Evolutionary conservation across 2,797 vertebrate species (phyloP).

Genomic region (Poeciliopsis gracilis): DNA sequence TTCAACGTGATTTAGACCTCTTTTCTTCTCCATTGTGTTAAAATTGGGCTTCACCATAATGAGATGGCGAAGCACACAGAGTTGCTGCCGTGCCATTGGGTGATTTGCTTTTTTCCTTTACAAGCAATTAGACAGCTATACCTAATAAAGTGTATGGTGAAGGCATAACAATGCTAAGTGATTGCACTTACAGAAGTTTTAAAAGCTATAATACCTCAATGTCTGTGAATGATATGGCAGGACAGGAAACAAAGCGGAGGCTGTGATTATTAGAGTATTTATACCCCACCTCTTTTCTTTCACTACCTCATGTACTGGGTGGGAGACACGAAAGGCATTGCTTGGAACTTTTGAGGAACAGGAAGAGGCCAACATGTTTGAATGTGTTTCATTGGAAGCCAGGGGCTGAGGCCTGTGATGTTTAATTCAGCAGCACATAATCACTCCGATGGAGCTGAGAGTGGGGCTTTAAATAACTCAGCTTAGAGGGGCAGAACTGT

Average conservation of each 20-base stretch:
- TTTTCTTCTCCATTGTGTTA: not conserved
- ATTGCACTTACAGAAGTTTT: conserved; percentile 28
- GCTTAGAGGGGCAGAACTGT: conserved; percentile 82
- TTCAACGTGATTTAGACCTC: not conserved
- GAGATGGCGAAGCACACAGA: not conserved
- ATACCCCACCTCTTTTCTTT: conserved; percentile 65
- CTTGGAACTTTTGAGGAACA: conserved; percentile 81
- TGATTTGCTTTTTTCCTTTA: not conserved
- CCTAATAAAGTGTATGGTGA: not conserved
- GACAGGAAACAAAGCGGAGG: conserved; percentile 47
- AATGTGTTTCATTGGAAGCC: conserved; percentile 81
- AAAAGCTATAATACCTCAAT: conserved; percentile 44
- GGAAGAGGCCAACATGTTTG: conserved; percentile 80
- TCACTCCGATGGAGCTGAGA: conserved; percentile 84
- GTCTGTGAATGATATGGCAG: conserved; percentile 30
- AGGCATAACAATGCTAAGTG: conserved; percentile 8
- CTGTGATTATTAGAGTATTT: conserved; percentile 59
- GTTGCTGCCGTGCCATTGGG: not conserved
- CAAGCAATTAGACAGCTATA: not conserved
- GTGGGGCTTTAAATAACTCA: conserved; percentile 86
- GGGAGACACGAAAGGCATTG: conserved; percentile 73
- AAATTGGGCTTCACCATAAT: not conserved
- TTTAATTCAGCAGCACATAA: conserved; percentile 88
- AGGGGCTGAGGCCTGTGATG: conserved; percentile 85
- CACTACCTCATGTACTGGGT: conserved; percentile 55